Percentiles rank a stretch among this genome's conserved stretches.
Conservation (phyloP, 2,113 vertebrate species). For the Nycticebus coucang region DNA sequence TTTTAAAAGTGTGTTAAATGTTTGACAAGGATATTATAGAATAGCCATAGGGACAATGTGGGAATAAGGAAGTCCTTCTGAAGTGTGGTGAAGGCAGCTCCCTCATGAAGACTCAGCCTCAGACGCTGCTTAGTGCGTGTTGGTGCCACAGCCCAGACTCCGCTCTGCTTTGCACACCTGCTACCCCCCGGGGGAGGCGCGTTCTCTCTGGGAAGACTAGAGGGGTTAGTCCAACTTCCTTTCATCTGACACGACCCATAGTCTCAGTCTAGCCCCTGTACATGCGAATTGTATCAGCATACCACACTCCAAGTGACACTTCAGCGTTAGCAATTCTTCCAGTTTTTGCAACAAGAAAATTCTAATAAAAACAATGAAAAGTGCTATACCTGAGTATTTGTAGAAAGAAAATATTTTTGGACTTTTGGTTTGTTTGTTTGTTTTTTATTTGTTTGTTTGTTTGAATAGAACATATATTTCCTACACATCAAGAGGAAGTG, state of each 20-base stretch:
- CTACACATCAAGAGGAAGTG: no score
- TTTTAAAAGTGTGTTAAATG: no score
- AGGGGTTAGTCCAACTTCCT: not conserved
- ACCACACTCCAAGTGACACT: not conserved
- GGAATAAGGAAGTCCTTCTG: not conserved
- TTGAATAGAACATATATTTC: no score
- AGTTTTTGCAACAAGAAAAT: not conserved
- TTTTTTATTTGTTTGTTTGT: no score
- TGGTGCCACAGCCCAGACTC: not conserved
- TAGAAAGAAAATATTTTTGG: not conserved
- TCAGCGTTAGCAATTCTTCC: not conserved
- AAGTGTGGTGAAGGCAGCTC: not conserved
- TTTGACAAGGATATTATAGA: not conserved
- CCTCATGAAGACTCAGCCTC: not conserved
- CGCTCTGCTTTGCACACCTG: not conserved
- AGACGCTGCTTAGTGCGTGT: not conserved
- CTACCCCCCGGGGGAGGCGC: not conserved
- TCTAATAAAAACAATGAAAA: not conserved
- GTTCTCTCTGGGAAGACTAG: not conserved
- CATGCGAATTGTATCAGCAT: no score
- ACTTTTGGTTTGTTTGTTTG: not conserved
- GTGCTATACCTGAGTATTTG: no score
- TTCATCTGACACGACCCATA: not conserved
- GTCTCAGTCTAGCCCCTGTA: no score
- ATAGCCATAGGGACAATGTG: not conserved